Base-by-base conservation (phyloP, 2,888 invertebrate genomes). In the Hipparchia semele region DNA sequence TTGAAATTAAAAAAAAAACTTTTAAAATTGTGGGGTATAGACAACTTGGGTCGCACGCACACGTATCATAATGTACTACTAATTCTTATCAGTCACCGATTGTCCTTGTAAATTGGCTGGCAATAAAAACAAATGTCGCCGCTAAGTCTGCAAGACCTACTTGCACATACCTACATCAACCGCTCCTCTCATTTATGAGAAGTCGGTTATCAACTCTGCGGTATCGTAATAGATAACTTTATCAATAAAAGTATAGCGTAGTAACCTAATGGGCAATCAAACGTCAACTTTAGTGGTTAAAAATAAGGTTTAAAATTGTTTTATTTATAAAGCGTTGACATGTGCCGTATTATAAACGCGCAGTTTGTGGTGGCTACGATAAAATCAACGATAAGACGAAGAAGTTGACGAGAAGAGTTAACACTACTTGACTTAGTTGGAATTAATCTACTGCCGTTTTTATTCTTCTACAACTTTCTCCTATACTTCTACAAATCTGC, bases 191-290 rank as follows among this genome's bases (percentile, higher is more conserved):
- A 60, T 60, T 60, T n/a, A 61, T 4, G 45, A 9, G 39, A 58
- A 69, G 39, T 51, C 53, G 39, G 51, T 69, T 69, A 69, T 69
- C 69, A 69, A 53, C 39, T 61, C 61, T 69, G 69, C 61, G 69
- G 69, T 61, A 60, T 23, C 13, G 69, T 61, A 53, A 69, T 12
- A 61, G 69, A 69, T 69, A 69, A 69, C 53, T 9, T 33, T 69
- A 69, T 69, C 61, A 61, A 61, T 69, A 69, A 49, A 33, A 49
- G 13, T 59, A 49, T 39, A 12, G 68, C 68, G 68, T 68, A 60
- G 68, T 68, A 68, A 68, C 49, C 39, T 67, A 46, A 9, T 58
- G 68, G 9, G 58, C 39, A 46, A 58, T 1, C 8, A 5, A 64
- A 51, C n/a, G 23, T 51, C 49, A 64, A 64, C 49, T 13, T 23